Percentiles rank a stretch among this genome's conserved stretches.
These are phyloP conservation scores for Kryphioiulus occultus DNA, from an alignment of 2,888 invertebrate genomes.

Conservation along the genomic window DNA sequence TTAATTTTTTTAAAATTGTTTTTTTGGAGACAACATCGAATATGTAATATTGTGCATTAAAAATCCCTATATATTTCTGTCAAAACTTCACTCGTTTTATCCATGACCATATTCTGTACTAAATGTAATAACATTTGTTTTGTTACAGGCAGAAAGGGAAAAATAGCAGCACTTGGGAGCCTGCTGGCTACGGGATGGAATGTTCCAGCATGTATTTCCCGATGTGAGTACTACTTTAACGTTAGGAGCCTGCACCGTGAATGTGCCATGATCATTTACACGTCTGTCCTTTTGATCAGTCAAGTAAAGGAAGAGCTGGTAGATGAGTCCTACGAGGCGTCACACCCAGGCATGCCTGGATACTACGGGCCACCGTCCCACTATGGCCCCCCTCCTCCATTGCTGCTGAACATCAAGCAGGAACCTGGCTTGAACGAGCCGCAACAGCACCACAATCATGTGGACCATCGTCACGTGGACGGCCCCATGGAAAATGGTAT, in stretches of 20 bases:
- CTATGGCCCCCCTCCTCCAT: conserved; percentile 43
- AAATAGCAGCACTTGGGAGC: background rate
- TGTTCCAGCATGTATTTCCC: conserved; percentile 53
- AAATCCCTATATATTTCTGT: too few relatives aligned
- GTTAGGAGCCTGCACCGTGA: background rate
- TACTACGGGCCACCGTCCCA: conserved; percentile 42
- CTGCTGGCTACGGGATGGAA: conserved; percentile 50
- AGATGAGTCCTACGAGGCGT: conserved; percentile 88
- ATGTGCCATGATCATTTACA: background rate
- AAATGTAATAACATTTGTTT: background rate
- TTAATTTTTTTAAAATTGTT: too few relatives aligned
- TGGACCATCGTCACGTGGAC: background rate
- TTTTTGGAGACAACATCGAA: too few relatives aligned
- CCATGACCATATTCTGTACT: background rate
- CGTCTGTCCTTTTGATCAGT: background rate
- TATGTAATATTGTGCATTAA: too few relatives aligned
- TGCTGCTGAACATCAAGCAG: conserved; percentile 41
- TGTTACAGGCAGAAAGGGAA: background rate
- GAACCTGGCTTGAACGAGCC: conserved; percentile 44
- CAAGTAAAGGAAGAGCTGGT: conserved; percentile 74
- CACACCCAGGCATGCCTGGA: background rate
- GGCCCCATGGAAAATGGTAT: conserved; percentile 30
- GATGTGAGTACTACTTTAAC: conserved; percentile 49
- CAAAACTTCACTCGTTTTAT: background rate
- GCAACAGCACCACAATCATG: background rate